A percentile compares a stretch with the other conserved stretches of the same genome.
Conservation (phyloP, 2,797 vertebrate genomes). For the Enteromius treurensis region DNA sequence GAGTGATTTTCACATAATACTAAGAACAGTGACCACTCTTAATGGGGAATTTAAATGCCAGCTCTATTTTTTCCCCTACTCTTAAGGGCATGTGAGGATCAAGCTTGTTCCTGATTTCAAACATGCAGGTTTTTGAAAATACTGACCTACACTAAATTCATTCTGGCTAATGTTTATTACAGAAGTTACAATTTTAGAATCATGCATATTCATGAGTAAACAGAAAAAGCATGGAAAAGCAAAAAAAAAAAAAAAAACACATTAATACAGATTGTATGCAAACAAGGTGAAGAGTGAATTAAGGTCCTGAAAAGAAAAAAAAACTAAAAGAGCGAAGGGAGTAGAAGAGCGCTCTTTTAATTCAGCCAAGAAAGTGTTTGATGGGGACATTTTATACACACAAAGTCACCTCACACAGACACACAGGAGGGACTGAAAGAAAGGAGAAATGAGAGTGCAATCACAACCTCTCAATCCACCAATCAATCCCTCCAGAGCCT, state of each 20-base stretch:
- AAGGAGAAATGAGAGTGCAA: conserved; percentile 17
- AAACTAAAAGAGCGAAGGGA: background rate
- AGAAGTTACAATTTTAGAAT: background rate
- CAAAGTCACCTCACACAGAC: conserved; percentile 21
- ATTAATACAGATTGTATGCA: conserved; percentile 1
- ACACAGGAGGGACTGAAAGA: background rate
- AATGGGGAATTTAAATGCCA: conserved; percentile 24
- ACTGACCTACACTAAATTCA: conserved; percentile 16
- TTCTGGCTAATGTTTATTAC: conserved; percentile 15
- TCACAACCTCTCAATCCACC: conserved; percentile 34
- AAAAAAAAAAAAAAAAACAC: background rate
- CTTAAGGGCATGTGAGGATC: conserved; percentile 8
- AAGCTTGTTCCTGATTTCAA: conserved; percentile 8
- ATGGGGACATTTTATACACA: conserved; percentile 24
- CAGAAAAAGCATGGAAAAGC: background rate
- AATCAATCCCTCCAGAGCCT: conserved; percentile 50
- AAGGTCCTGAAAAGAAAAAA: conserved; percentile 14
- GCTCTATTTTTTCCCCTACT: background rate
- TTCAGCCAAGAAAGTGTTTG: conserved; percentile 6
- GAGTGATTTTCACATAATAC: background rate
- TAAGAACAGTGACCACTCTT: background rate
- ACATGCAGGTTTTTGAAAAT: conserved; percentile 6
- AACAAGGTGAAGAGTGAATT: conserved; percentile 17
- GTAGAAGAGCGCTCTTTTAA: background rate
- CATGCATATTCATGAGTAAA: conserved; percentile 19